These are phyloP conservation scores for Andrena marginata DNA, from an alignment of 2,888 invertebrate species.

Conservation along the genomic window DNA sequence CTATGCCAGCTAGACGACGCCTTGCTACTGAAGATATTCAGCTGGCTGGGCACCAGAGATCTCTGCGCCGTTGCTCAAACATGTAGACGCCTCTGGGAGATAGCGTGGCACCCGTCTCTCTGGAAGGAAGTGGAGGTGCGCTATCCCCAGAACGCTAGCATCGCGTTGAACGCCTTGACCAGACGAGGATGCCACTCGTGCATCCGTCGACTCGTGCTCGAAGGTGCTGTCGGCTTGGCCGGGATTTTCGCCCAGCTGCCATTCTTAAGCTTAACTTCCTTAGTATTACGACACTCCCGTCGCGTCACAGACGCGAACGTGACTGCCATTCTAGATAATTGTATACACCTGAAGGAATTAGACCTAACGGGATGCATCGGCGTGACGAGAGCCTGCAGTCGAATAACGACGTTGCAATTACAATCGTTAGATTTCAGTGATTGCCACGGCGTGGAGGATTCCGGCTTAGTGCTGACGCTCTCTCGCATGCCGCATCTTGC, in stretches of 20 bases:
- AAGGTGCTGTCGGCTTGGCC: constrained; percentile 77
- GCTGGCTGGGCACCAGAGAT: constrained; percentile 90
- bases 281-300: constrained; percentile 78
- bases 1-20: constrained; percentile 86
- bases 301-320: constrained; percentile 78
- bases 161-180: constrained; percentile 75
- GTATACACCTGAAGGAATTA: constrained; percentile 77
- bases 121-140: constrained; percentile 86
- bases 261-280: constrained; percentile 84
- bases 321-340: constrained; percentile 78
- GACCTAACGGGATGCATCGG: constrained; percentile 79
- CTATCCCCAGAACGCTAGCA: constrained; percentile 78
- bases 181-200: constrained; percentile 78
- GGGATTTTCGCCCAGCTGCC: constrained; percentile 77
- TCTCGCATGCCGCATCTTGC: constrained; percentile 95
- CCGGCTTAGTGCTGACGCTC: constrained; percentile 93
- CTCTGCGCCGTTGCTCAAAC: constrained; percentile 91
- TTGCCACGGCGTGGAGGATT: constrained; percentile 93
- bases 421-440: constrained; percentile 97
- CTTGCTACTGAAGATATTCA: constrained; percentile 89
- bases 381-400: constrained; percentile 77
- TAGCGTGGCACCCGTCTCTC: constrained; percentile 92
- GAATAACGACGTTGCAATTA: constrained; percentile 87
- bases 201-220: constrained; percentile 77
- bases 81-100: constrained; percentile 90